Evolutionary conservation across 2,113 vertebrate species (phyloP).

Genomic region (Hemichromis elongatus): DNA sequence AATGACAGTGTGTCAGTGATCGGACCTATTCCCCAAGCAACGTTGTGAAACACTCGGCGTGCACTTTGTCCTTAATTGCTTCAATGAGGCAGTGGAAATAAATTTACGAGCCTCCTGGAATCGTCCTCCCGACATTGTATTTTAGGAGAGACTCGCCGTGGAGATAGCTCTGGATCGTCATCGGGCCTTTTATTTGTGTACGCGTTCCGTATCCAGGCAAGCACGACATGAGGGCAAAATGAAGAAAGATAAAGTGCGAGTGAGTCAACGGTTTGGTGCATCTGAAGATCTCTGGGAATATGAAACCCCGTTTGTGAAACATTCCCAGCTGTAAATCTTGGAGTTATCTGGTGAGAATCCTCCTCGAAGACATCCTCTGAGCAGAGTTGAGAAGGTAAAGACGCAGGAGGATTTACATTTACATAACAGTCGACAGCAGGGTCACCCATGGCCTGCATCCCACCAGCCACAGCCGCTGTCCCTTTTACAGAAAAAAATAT

Average conservation of each 20-base stretch:
- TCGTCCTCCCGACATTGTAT: constrained; percentile 30
- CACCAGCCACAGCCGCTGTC: constrained; percentile 14
- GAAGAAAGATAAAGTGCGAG: background rate
- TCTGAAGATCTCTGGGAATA: constrained; percentile 57
- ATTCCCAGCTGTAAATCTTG: constrained; percentile 58
- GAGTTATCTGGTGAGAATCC: constrained; percentile 48
- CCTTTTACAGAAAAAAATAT: constrained; percentile 24
- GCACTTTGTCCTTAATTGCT: constrained; percentile 63
- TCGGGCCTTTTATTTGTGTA: constrained; percentile 34
- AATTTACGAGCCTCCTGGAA: constrained; percentile 44
- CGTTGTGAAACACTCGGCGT: constrained; percentile 51
- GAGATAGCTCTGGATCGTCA: constrained; percentile 36
- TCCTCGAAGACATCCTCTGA: constrained; percentile 34
- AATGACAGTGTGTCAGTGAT: constrained; percentile 54
- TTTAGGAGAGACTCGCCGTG: constrained; percentile 17
- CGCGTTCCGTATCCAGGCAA: constrained; percentile 38
- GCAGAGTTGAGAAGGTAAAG: constrained; percentile 45
- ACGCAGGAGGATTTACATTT: constrained; percentile 54
- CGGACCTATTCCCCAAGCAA: constrained; percentile 43
- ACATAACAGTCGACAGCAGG: constrained; percentile 35
- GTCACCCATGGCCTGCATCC: constrained; percentile 50
- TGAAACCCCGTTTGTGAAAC: constrained; percentile 31
- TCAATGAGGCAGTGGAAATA: constrained; percentile 52
- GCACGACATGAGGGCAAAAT: constrained; percentile 6
- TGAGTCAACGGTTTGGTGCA: constrained; percentile 54